Evolutionary conservation across 92 coral and sea anemone species (phyloP), one percentile per base, ranked within the genome.

Genomic region (Bergia puertoricense): DNA sequence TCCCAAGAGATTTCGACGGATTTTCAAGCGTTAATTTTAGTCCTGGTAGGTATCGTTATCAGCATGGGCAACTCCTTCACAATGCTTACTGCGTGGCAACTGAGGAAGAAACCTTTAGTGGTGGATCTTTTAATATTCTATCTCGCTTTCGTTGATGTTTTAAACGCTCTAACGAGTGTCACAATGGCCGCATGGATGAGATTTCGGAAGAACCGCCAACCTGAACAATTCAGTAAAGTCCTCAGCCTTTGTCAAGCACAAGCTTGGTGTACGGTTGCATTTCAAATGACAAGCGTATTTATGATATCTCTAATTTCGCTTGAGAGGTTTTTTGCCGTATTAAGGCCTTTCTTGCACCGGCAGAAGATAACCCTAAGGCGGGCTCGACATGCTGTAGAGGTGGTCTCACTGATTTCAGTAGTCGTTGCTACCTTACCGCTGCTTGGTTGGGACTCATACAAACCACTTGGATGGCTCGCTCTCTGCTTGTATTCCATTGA

Each of bases 191-290:
- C 57, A 3, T 23, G 75, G 39, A 85, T 85, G 88, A 65, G 88
- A n/a, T 72, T 43, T 68, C 45, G 75, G 59, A 71, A 65, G 8
- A 51, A 69, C 62, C 88, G 88, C 62, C 77, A 30, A 23, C 76
- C 44, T 10, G 57, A 43, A 22, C 40, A 69, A 3, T 76, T 76
- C 8, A 9, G 68, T 20, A 23, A 69, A 40, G 22, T 85, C n/a
- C n/a, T 15, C 48, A 45, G 48, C 8, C 0, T 76, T 18, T 85
- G 80, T 41, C 76, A 85, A 30, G 80, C 67, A 38, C 88, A 85
- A 71, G 88, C 78, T 4, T 85, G 88, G 88, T 85, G 88, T 39
- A 85, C 77, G 8, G 88, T 85, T 54, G 88, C 88, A 8, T 85
- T 85, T 30, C 37, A 85, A 67, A 85, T 72, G 88, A 71, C 48